phyloP scores from a whole-genome alignment of 2,888 invertebrate genomes.

The Leucophenga montana region DNA sequence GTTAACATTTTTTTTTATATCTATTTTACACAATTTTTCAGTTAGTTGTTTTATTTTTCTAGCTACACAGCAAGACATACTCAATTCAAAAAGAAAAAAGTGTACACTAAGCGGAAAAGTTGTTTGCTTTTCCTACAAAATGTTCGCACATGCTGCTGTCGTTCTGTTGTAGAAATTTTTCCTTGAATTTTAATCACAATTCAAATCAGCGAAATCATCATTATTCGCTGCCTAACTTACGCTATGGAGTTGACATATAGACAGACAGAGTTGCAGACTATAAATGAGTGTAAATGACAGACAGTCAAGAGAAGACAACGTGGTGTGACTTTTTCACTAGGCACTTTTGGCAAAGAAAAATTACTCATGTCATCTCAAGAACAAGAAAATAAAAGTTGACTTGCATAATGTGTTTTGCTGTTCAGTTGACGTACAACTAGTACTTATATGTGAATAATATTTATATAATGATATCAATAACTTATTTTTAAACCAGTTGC shows the following conservation, averaged over 20 bases:
- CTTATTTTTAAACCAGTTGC: too few relatives aligned
- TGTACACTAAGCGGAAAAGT: slow-evolving; percentile 57
- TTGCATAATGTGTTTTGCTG: too few relatives aligned
- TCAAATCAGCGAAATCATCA: slow-evolving; percentile 68
- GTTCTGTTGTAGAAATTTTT: slow-evolving; percentile 55
- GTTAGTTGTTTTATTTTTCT: slow-evolving; percentile 4
- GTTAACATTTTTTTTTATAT: slow-evolving; percentile 22
- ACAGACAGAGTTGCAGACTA: neutral
- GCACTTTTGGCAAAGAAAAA: neutral
- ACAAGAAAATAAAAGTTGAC: neutral
- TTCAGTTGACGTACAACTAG: too few relatives aligned
- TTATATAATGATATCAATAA: too few relatives aligned
- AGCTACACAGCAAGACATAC: slow-evolving; percentile 31
- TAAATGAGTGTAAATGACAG: neutral
- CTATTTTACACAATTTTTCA: slow-evolving; percentile 18
- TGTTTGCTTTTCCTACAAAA: slow-evolving; percentile 36
- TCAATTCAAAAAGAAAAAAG: slow-evolving; percentile 46
- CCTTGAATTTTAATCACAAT: slow-evolving; percentile 70
- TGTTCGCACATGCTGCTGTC: slow-evolving; percentile 55
- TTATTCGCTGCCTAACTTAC: slow-evolving; percentile 47
- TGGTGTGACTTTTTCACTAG: neutral
- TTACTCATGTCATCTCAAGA: neutral
- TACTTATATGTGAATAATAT: too few relatives aligned
- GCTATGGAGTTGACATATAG: neutral
- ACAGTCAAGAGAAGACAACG: neutral